Evolutionary conservation across 2,797 vertebrate genomes (phyloP).

Genomic region (Lophotriccus pileatus): DNA sequence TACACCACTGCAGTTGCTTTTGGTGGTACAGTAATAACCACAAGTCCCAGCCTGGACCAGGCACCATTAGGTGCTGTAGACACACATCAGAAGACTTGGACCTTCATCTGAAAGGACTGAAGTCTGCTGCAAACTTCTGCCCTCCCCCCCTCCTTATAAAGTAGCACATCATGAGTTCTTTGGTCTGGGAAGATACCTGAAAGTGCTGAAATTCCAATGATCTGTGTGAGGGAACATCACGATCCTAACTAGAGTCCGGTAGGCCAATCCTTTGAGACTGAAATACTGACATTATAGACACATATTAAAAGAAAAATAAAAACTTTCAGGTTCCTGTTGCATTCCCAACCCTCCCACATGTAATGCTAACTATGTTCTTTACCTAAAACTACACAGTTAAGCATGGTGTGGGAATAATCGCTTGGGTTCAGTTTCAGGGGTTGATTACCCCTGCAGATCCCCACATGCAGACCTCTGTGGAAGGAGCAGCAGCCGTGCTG

Average conservation of each 20-base stretch:
- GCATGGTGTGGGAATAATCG: background rate
- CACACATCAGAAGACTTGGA: background rate
- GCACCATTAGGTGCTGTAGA: rapidly evolving
- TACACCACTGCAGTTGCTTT: background rate
- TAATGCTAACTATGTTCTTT: background rate
- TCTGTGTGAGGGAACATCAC: background rate
- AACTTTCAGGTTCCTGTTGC: background rate
- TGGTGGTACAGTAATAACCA: background rate
- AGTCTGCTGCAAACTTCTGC: background rate
- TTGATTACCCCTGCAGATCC: background rate
- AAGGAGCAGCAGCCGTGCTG: background rate
- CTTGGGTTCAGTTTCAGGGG: background rate
- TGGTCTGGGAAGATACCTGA: background rate
- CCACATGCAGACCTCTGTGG: background rate
- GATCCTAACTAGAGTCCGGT: background rate
- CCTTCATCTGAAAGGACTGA: background rate
- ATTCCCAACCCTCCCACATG: background rate
- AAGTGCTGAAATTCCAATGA: background rate
- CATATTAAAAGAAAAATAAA: background rate
- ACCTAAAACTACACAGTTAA: background rate
- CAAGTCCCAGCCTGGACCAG: background rate
- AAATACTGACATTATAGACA: background rate
- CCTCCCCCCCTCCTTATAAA: background rate
- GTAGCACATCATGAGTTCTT: background rate
- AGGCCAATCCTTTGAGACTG: background rate